Evolutionary conservation across 1,140 invertebrate species (phyloP), one percentile per base, ranked within the genome.

Genomic region (Cryptotermes secundus): DNA sequence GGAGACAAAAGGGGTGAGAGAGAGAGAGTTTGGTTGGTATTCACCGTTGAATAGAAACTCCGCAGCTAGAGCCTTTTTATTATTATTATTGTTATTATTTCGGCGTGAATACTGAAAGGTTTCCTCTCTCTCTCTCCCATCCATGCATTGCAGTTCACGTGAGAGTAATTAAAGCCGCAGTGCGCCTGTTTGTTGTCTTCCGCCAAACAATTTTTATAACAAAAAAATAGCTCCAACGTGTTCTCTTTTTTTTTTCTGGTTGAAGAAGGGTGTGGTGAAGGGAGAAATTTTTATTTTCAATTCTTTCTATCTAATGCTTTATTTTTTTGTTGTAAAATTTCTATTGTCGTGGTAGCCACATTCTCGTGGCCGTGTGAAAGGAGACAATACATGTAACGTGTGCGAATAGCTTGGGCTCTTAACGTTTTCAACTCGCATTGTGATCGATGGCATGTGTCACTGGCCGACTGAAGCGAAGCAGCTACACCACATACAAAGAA

Each of bases 91-190:
- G 24, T n/a, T 80, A 36, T 72, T 72, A 31, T 31, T 72, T 72
- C 26, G 59, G 59, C 26, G 59, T 83, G 83, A 83, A 83, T 83
- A 12, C 59, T 83, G 83, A 65, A 72, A 72, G 59, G n/a, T 83
- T 83, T 53, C 16, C 82, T 36, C 9, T 22, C 16, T 35, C n/a
- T n/a, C 24, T 36, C 26, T 19, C 45, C 22, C 16, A 34, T 35
- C 26, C 80, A 2, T 7, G 72, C n/a, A 35, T 83, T 83, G 59
- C 83, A 83, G 72, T 72, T 83, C 59, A 34, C 83, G 59, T 36
- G 83, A 36, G 38, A 45, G n/a, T 38, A 83, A 83, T 83, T 83
- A 83, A 83, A 83, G n/a, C 49, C 49, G 82, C 82, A 83, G 16
- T 83, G 82, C 45, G 82, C 45, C 53, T 83, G 83, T 34, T 83